phyloP scores from a whole-genome alignment of 2,888 invertebrate species.

The Stenolophus ochropezus region DNA sequence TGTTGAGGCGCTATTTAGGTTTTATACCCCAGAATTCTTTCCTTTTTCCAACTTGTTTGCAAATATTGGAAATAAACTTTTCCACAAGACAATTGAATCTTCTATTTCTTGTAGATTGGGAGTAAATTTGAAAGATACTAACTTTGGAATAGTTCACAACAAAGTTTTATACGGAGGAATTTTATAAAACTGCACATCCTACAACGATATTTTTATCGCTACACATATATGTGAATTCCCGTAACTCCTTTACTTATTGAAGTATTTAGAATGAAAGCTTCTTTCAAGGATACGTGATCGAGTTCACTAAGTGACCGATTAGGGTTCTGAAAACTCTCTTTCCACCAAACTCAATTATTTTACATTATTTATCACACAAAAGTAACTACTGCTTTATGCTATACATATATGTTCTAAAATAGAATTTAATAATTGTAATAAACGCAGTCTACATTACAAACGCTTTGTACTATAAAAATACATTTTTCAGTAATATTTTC shows the following conservation, averaged over 20 bases:
- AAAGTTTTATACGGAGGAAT: neutral
- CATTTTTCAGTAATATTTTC: too few species aligned
- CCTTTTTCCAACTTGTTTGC: neutral
- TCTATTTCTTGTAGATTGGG: neutral
- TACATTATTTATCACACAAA: neutral
- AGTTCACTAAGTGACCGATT: neutral
- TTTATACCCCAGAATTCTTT: conserved; percentile 23
- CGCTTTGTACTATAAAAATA: too few species aligned
- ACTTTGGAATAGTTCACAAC: neutral
- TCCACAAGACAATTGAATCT: neutral
- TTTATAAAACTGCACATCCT: neutral
- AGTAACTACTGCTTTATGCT: too few species aligned
- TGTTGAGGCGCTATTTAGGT: conserved; percentile 28
- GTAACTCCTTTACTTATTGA: neutral
- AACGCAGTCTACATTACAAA: too few species aligned
- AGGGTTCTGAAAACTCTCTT: neutral
- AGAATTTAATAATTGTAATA: too few species aligned
- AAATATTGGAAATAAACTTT: neutral
- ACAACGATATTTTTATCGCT: neutral
- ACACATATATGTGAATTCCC: neutral
- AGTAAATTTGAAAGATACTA: neutral
- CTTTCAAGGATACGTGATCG: neutral
- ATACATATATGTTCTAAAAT: too few species aligned
- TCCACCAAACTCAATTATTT: neutral
- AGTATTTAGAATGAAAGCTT: neutral